Conservation (phyloP, 2,113 vertebrate species). For the Herpailurus yagouaroundi region DNA sequence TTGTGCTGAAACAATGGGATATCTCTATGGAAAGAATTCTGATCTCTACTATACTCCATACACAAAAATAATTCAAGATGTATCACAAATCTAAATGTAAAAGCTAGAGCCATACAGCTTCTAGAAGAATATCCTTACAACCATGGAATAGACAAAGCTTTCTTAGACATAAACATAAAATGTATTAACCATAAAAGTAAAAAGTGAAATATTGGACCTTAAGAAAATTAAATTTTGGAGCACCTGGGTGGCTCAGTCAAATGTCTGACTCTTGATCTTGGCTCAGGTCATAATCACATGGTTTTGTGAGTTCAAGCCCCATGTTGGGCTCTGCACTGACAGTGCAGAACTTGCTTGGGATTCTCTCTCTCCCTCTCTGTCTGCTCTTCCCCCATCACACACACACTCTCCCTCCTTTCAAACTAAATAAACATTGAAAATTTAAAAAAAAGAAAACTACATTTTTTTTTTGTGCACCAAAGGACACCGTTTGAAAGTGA, state of each 20-base stretch:
- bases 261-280: too few relatives aligned
- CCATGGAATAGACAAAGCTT: neutral
- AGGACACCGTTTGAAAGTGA: neutral
- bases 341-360: too few relatives aligned
- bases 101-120: neutral
- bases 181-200: neutral
- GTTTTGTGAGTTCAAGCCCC: too few relatives aligned
- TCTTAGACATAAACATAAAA: neutral
- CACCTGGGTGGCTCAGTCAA: too few relatives aligned
- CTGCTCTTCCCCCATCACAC: too few relatives aligned
- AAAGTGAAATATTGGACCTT: neutral
- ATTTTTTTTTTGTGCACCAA: neutral
- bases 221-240: neutral
- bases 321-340: too few relatives aligned
- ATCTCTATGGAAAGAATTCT: neutral
- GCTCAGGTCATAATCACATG: too few relatives aligned
- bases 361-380: too few relatives aligned
- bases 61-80: neutral
- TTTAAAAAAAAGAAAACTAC: too few relatives aligned
- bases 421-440: too few relatives aligned
- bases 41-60: neutral
- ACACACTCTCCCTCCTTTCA: too few relatives aligned
- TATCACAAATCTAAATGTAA: neutral
- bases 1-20: neutral
- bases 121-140: neutral